Base-by-base conservation (phyloP, 2,113 vertebrate genomes). In the Labeo catla region DNA sequence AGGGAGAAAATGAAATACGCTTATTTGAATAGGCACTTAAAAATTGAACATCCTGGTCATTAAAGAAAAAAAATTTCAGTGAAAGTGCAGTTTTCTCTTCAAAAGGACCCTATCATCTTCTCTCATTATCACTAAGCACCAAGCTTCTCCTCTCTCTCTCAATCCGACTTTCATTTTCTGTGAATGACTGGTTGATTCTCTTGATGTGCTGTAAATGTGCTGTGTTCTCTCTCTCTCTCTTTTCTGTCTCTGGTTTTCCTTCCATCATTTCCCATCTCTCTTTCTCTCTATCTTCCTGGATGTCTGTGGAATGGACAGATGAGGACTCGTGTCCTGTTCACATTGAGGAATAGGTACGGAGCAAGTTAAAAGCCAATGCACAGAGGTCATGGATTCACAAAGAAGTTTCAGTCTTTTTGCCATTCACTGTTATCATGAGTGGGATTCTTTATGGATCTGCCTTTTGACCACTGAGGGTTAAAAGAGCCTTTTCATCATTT, bases 321-420 rank as follows among this genome's bases (percentile, higher is more conserved):
- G 95, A 94, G 86, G 97, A 97, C 92, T 97, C 97, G 95, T 98
- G 97, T 95, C 97, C 97, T 92, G 95, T 98, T 95, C 94, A 95
- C 95, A 96, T 96, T 97, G 97, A 99, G 90, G 96, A 99, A 94
- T 98, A 98, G 97, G 97, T 98, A 96, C 93, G 96, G 90, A 68
- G 54, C 78, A 85, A 76, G 23, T 36, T 36, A 47, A 45, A 65
- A 52, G n/a, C n/a, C 78, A 65, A 82, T 34, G 47, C 81, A 81
- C 79, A 66, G 79, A 81, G 43, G 79, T 49, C 57, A 68, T 68
- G 80, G 80, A 70, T 82, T 82, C 61, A 81, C 78, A 65, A 81
- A 52, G 63, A 70, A 54, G 45, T n/a, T 16, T 83, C 50, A 57
- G 28, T 50, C 43, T 82, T 82, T 81, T 13, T 59, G 52, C 16